A percentile compares a stretch with the other conserved stretches of the same genome.
phyloP scores from a whole-genome alignment of 2,113 vertebrate genomes.

The Ovibos moschatus region DNA sequence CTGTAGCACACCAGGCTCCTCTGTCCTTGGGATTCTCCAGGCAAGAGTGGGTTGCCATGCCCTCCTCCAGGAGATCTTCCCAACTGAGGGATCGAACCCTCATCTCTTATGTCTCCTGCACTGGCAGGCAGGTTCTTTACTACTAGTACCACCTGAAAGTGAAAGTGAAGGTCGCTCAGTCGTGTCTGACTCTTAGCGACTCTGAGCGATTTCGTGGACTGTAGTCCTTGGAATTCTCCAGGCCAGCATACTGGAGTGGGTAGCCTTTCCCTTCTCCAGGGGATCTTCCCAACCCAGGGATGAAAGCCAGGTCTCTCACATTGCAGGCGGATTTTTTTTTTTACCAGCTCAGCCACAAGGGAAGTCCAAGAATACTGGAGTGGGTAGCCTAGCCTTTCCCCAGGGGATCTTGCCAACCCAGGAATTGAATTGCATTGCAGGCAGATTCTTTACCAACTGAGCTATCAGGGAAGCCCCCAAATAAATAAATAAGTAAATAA shows the following conservation, averaged over 20 bases:
- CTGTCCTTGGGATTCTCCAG: background rate
- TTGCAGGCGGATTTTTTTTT: background rate
- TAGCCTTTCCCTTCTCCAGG: background rate
- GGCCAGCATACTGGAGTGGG: background rate
- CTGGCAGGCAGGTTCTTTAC: background rate
- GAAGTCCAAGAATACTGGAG: background rate
- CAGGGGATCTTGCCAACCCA: background rate
- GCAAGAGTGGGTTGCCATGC: background rate
- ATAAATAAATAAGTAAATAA: background rate
- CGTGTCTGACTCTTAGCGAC: fast-evolving
- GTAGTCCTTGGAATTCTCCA: background rate
- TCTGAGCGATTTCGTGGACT: background rate
- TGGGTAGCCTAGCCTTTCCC: background rate
- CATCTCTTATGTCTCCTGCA: background rate
- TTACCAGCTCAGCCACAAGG: background rate
- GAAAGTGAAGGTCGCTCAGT: background rate
- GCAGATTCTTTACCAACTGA: background rate
- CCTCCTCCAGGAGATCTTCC: background rate
- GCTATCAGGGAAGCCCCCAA: background rate
- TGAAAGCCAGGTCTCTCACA: background rate
- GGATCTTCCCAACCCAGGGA: background rate
- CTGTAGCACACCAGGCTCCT: background rate
- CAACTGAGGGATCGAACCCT: fast-evolving
- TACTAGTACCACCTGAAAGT: background rate
- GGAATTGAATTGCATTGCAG: background rate